Evolutionary conservation across 2,888 invertebrate genomes (phyloP).

Genomic region (Invenusta paracnida): DNA sequence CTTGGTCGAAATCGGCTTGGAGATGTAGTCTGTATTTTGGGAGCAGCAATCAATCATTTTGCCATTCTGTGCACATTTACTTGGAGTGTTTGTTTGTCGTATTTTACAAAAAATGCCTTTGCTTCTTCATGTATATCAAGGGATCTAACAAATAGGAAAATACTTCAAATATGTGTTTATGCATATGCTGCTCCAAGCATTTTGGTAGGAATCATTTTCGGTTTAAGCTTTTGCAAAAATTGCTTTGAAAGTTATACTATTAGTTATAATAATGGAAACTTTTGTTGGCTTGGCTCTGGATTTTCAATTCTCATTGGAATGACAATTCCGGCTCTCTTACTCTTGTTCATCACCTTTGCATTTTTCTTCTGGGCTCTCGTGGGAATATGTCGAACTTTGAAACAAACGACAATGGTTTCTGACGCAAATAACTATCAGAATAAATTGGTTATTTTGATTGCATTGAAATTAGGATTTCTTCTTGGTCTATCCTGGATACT

Average conservation of each 20-base stretch:
- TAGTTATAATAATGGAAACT: not conserved
- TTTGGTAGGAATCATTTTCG: not conserved
- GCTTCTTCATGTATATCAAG: not conserved
- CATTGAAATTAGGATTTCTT: not conserved
- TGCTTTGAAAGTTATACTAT: not conserved
- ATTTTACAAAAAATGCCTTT: not conserved
- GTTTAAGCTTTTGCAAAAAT: not conserved
- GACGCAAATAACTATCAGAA: not conserved
- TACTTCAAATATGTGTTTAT: not conserved
- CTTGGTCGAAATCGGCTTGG: not conserved
- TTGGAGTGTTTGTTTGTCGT: not conserved
- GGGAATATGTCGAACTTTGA: not conserved
- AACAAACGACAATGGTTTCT: not conserved
- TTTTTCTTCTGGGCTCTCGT: not conserved
- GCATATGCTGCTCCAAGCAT: not conserved
- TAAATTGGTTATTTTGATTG: not conserved
- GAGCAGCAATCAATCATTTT: not conserved
- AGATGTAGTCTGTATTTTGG: not conserved
- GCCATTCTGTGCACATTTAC: not conserved
- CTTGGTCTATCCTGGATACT: conserved; percentile 10
- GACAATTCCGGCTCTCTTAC: conserved; percentile 9
- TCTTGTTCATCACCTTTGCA: not conserved
- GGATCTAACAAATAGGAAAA: no score
- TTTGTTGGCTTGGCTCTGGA: conserved; percentile 30
- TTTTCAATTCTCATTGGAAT: not conserved